A percentile compares a stretch with the other conserved stretches of the same genome.
phyloP scores from a whole-genome alignment of 2,797 vertebrate species.

The Siniperca obscura region DNA sequence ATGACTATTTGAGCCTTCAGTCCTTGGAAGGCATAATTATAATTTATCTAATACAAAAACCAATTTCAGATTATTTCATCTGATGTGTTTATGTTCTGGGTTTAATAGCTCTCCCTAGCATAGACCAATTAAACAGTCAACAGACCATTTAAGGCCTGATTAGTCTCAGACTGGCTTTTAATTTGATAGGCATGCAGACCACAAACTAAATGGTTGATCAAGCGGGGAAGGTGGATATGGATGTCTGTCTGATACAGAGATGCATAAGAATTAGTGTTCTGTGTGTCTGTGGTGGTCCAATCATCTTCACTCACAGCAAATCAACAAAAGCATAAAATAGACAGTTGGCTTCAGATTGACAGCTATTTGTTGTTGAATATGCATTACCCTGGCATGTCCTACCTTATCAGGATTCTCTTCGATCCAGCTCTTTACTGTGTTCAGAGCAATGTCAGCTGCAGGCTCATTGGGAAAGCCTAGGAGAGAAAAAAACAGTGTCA shows the following conservation, averaged over 20 bases:
- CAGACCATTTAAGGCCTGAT: slow-evolving; percentile 80
- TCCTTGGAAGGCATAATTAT: slow-evolving; percentile 44
- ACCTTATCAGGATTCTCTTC: slow-evolving; percentile 92
- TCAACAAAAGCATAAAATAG: slow-evolving; percentile 25
- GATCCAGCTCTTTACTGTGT: slow-evolving; percentile 93
- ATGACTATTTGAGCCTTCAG: slow-evolving; percentile 33
- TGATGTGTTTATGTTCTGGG: slow-evolving; percentile 64
- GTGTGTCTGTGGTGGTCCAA: slow-evolving; percentile 49
- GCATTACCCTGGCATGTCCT: slow-evolving; percentile 83
- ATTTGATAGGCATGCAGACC: slow-evolving; percentile 79
- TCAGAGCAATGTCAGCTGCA: slow-evolving; percentile 93
- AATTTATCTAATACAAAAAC: slow-evolving; percentile 62
- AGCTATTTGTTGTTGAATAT: slow-evolving; percentile 38
- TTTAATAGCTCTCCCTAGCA: slow-evolving; percentile 68
- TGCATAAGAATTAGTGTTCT: slow-evolving; percentile 52
- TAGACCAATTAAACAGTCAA: slow-evolving; percentile 76
- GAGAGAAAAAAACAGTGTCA: slow-evolving; percentile 56
- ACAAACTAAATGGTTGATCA: slow-evolving; percentile 64
- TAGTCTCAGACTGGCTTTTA: slow-evolving; percentile 81
- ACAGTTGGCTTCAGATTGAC: slow-evolving; percentile 15
- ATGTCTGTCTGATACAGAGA: slow-evolving; percentile 53
- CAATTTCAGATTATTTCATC: slow-evolving; percentile 68
- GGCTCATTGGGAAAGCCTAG: slow-evolving; percentile 97
- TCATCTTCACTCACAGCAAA: slow-evolving; percentile 44
- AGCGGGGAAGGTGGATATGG: slow-evolving; percentile 66